Conservation (phyloP, 2,888 invertebrate species). For the Microplitis manilae region DNA sequence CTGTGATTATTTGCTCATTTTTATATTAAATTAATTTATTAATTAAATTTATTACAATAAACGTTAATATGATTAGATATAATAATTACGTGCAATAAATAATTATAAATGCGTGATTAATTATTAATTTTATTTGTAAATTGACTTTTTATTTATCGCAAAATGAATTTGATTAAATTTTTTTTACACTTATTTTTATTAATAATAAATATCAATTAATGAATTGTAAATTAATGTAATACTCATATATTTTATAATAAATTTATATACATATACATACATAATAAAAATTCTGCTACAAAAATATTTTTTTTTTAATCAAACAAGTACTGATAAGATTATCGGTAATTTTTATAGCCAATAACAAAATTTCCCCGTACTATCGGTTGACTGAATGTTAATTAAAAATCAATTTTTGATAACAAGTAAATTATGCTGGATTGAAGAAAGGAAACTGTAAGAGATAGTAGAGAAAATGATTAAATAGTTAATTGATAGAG, state of each 20-base stretch:
- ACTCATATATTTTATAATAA: not conserved
- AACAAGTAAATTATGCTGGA: no score
- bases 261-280: not conserved
- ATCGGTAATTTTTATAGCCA: no score
- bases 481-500: not conserved
- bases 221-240: not conserved
- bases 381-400: no score
- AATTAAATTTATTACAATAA: not conserved
- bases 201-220: not conserved
- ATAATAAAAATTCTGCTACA: not conserved
- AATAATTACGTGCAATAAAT: not conserved
- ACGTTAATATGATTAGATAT: not conserved
- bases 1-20: not conserved
- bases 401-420: no score
- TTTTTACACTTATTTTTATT: not conserved
- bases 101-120: not conserved
- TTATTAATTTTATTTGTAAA: not conserved
- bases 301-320: constrained; percentile 35
- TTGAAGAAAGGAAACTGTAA: no score
- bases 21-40: not conserved
- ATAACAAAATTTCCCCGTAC: no score
- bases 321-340: not conserved
- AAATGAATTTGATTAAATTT: not conserved
- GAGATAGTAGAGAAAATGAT: not conserved
- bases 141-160: not conserved